Conservation (phyloP, 2,797 vertebrate species). For the Myiotriccus ornatus region DNA sequence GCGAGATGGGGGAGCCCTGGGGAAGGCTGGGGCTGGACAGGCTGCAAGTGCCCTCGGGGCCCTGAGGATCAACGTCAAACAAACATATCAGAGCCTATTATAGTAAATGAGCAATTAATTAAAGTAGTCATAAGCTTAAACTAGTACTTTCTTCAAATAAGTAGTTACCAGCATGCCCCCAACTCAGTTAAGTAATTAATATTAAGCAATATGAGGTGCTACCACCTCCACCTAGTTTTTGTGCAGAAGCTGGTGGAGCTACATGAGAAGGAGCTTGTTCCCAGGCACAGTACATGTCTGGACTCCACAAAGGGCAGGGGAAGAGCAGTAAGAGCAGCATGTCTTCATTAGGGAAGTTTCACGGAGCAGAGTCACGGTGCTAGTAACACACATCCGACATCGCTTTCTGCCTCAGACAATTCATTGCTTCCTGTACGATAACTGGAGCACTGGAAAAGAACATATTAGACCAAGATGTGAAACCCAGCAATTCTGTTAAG, state of each 20-base stretch:
- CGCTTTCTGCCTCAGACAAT: not conserved
- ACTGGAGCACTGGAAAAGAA: not conserved
- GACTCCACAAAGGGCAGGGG: not conserved
- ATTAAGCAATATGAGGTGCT: not conserved
- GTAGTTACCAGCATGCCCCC: not conserved
- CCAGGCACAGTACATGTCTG: not conserved
- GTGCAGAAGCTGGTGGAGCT: not conserved
- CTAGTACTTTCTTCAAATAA: not conserved
- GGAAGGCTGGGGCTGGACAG: not conserved
- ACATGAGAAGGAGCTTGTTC: not conserved
- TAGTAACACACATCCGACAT: not conserved
- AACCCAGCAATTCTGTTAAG: constrained; percentile 57
- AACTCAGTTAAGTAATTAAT: not conserved
- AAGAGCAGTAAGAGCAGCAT: not conserved
- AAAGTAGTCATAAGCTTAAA: not conserved
- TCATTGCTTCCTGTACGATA: not conserved
- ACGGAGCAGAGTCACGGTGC: not conserved
- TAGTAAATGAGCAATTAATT: not conserved
- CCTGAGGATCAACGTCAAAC: not conserved
- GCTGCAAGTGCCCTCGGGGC: not conserved
- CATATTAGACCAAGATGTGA: constrained; percentile 37
- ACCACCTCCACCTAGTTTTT: not conserved
- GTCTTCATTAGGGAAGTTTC: not conserved
- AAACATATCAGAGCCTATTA: not conserved
- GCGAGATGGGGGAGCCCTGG: fast-evolving